These are phyloP conservation scores for Oeneis ivallda DNA, from an alignment of 2,888 invertebrate genomes.

Conservation along the genomic window DNA sequence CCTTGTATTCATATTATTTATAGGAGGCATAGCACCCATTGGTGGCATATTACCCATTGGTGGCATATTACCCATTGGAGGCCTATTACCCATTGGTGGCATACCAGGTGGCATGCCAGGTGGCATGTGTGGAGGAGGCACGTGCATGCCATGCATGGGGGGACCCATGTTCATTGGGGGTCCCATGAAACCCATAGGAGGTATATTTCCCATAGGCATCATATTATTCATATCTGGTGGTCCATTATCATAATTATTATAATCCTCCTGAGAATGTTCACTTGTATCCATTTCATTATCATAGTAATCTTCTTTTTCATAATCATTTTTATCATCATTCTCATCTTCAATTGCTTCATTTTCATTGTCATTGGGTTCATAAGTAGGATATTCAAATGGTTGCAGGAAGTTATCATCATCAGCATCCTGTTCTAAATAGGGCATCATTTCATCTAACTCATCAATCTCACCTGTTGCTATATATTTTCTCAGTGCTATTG, in stretches of 20 bases:
- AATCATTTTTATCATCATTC: constrained; percentile 58
- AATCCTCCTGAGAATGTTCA: constrained; percentile 68
- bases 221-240: constrained; percentile 55
- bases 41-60: constrained; percentile 55
- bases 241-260: constrained; percentile 62
- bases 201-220: constrained; percentile 51
- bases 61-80: constrained; percentile 52
- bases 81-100: constrained; percentile 54
- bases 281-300: constrained; percentile 68
- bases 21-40: constrained; percentile 53
- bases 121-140: constrained; percentile 56
- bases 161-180: constrained; percentile 43
- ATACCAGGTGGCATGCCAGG: constrained; percentile 54
- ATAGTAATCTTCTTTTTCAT: constrained; percentile 60
- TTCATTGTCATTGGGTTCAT: constrained; percentile 54
- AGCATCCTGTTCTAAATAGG: constrained; percentile 84
- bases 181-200: constrained; percentile 49
- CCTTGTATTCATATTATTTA: constrained; percentile 51
- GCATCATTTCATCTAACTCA: constrained; percentile 89
- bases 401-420: constrained; percentile 68
- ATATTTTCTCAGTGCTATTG: constrained; percentile 88
- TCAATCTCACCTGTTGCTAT: constrained; percentile 91
- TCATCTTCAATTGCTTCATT: constrained; percentile 54
- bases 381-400: constrained; percentile 72
- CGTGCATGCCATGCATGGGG: constrained; percentile 52